Evolutionary conservation across 2,113 vertebrate species (phyloP).

Genomic region (Gila orcuttii): DNA sequence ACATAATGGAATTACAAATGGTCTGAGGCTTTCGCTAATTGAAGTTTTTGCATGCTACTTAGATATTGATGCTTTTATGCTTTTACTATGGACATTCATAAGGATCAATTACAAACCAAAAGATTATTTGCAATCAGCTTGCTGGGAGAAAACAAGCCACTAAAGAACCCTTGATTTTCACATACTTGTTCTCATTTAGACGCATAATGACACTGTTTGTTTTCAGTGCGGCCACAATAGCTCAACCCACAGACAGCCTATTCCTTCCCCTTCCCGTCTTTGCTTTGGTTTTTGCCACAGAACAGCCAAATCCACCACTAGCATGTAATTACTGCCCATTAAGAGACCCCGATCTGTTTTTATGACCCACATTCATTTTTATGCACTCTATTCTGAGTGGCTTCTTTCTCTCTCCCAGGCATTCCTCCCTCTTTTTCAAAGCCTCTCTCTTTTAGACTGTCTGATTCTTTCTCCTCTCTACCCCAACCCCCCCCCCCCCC

Average conservation of each 20-base stretch:
- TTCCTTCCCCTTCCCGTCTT: background rate
- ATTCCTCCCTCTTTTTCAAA: conserved; percentile 29
- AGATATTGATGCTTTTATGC: conserved; percentile 14
- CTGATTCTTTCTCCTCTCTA: conserved; percentile 42
- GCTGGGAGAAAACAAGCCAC: background rate
- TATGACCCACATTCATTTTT: conserved; percentile 42
- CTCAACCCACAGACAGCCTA: conserved; percentile 25
- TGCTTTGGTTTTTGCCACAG: conserved; percentile 38
- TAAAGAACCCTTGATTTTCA: conserved; percentile 27
- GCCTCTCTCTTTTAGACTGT: conserved; percentile 16
- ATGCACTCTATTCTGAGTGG: conserved; percentile 29
- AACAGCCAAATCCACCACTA: conserved; percentile 35
- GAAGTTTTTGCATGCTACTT: background rate
- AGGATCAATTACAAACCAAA: background rate
- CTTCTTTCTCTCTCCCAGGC: conserved; percentile 42
- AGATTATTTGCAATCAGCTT: background rate
- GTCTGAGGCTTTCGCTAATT: background rate
- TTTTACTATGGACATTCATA: conserved; percentile 12
- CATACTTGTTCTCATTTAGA: conserved; percentile 43
- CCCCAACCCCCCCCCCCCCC: too few relatives aligned
- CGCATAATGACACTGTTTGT: conserved; percentile 25
- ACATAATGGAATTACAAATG: conserved; percentile 5
- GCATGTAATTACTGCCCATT: conserved; percentile 71
- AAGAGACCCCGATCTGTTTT: conserved; percentile 57
- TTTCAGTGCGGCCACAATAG: conserved; percentile 16